These are phyloP conservation scores for Synergus itoensis DNA, from an alignment of 2,888 invertebrate genomes.

Conservation along the genomic window DNA sequence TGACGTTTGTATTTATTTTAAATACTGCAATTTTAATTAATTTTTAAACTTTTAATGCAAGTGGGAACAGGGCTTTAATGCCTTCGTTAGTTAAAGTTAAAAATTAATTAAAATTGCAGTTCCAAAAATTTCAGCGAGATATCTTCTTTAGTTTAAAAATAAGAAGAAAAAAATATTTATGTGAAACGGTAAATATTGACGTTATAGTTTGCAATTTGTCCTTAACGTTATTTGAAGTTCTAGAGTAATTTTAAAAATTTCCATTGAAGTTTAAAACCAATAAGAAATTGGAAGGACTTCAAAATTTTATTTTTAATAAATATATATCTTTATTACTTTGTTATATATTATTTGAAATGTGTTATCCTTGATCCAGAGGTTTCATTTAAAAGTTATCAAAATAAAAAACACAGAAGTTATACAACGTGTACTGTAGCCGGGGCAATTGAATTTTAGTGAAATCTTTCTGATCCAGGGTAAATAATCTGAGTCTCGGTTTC, in stretches of 20 bases:
- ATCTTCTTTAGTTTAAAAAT: no score
- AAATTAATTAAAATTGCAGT: no score
- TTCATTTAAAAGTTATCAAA: slow-evolving; percentile 31
- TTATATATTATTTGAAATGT: background rate
- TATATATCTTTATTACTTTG: background rate
- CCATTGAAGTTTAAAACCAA: background rate
- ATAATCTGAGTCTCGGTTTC: slow-evolving; percentile 72
- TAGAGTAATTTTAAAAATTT: background rate
- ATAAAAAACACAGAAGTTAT: slow-evolving; percentile 51
- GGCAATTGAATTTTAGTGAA: slow-evolving; percentile 72
- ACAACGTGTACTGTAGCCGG: slow-evolving; percentile 67
- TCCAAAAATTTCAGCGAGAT: no score
- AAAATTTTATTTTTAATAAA: background rate
- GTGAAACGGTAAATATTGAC: no score
- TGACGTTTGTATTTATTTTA: no score
- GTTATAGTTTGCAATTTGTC: no score
- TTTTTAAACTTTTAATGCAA: no score
- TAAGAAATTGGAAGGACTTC: background rate
- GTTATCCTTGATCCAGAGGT: background rate
- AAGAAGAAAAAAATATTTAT: background rate
- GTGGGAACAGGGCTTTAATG: no score
- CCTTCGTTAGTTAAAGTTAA: no score
- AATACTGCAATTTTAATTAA: no score
- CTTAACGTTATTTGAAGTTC: background rate
- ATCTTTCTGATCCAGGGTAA: slow-evolving; percentile 76